A percentile compares a stretch with the other conserved stretches of the same genome.
Evolutionary conservation across 2,797 vertebrate genomes (phyloP).

Genomic region (Potorous gilbertii): DNA sequence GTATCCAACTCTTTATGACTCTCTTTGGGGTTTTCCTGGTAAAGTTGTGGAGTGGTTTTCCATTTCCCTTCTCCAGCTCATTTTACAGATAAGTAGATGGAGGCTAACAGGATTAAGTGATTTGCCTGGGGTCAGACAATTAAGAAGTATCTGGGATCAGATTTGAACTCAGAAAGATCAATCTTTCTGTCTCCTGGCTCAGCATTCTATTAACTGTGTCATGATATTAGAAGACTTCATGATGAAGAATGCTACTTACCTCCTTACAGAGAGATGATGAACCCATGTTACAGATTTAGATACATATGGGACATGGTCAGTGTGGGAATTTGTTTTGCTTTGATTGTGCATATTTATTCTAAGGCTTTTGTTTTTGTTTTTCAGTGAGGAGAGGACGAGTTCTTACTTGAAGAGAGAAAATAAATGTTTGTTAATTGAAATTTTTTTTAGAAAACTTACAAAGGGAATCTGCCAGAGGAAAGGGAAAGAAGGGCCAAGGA

Average conservation of each 20-base stretch:
- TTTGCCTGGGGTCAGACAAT: not conserved
- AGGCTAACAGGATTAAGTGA: not conserved
- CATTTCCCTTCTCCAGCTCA: not conserved
- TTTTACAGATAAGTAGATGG: not conserved
- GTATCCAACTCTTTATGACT: not conserved
- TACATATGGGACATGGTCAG: not conserved
- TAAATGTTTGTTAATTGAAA: not conserved
- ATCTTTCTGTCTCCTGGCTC: not conserved
- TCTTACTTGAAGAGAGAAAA: not conserved
- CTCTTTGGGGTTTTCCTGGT: not conserved
- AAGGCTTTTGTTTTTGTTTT: not conserved
- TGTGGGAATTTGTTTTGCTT: not conserved
- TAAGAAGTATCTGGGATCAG: not conserved
- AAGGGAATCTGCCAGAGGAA: not conserved
- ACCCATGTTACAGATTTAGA: not conserved
- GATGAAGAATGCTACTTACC: not conserved
- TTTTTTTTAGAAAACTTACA: not conserved
- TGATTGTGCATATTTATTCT: not conserved
- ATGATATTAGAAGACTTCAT: not conserved
- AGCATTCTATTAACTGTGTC: not conserved
- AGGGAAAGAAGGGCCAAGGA: not conserved
- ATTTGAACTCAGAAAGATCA: not conserved
- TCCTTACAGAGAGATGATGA: not conserved
- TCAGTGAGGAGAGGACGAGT: not conserved
- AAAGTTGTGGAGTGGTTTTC: not conserved